A percentile compares a stretch with the other conserved stretches of the same genome.
Conservation (phyloP, 2,888 invertebrate genomes). For the Cephus rjabovi region DNA sequence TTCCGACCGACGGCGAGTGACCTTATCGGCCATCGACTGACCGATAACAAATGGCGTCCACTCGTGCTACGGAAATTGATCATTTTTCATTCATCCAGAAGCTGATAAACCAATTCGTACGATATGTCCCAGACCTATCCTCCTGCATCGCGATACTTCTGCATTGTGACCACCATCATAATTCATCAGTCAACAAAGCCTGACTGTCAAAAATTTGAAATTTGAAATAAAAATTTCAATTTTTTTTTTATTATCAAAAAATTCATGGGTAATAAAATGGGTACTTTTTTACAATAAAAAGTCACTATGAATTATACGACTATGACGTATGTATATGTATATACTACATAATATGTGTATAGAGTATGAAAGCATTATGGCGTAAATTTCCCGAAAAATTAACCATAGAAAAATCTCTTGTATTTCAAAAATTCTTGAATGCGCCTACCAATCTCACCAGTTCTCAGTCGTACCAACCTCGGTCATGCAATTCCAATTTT, state of each 20-base stretch:
- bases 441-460: not conserved
- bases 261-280: not conserved
- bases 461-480: not conserved
- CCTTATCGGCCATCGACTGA: constrained; percentile 9
- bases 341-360: not conserved
- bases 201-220: not conserved
- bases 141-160: not conserved
- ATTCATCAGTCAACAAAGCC: not conserved
- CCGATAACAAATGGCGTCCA: constrained; percentile 7
- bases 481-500: not conserved
- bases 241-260: not conserved
- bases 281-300: not conserved
- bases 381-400: not conserved
- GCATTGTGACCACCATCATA: not conserved
- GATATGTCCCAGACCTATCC: not conserved
- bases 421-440: not conserved
- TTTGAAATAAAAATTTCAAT: not conserved
- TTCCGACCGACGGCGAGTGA: constrained; percentile 36
- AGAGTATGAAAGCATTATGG: not conserved
- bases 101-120: not conserved
- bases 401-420: not conserved
- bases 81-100: constrained; percentile 1
- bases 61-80: not conserved
- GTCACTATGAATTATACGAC: no score
- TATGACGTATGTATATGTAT: no score